Conservation (phyloP, 2,888 invertebrate species). For the Rhamnusium bicolor region DNA sequence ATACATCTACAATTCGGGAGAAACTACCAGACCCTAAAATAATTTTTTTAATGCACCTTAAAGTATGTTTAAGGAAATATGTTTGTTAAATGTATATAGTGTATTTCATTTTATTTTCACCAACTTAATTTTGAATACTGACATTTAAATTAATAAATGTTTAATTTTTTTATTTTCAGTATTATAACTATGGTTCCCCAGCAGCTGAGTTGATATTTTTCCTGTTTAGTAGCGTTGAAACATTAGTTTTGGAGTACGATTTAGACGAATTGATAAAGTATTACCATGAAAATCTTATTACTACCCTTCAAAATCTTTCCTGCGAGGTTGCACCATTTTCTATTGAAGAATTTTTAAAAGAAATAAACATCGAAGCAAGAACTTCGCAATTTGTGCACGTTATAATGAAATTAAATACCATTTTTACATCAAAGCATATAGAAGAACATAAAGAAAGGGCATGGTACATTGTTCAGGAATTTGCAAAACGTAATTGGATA, state of each 20-base stretch:
- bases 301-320: neutral
- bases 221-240: slow-evolving; percentile 17
- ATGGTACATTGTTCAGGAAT: slow-evolving; percentile 30
- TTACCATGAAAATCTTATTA: neutral
- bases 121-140: neutral
- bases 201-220: slow-evolving; percentile 27
- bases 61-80: no score
- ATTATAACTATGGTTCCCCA: slow-evolving; percentile 23
- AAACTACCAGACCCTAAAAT: no score
- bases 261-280: slow-evolving; percentile 4
- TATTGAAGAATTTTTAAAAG: slow-evolving; percentile 1
- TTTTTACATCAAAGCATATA: neutral
- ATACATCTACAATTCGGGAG: no score
- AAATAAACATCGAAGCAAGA: neutral
- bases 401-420: slow-evolving; percentile 2
- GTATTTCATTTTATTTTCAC: neutral
- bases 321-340: neutral
- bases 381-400: slow-evolving; percentile 2
- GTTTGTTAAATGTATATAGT: no score
- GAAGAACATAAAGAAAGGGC: slow-evolving; percentile 21
- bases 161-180: slow-evolving; percentile 11
- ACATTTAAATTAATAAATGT: no score
- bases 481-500: slow-evolving; percentile 29
- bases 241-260: slow-evolving; percentile 1
- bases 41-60: no score